phyloP scores from a whole-genome alignment of 2,888 invertebrate genomes.

The Parnassius smintheus region DNA sequence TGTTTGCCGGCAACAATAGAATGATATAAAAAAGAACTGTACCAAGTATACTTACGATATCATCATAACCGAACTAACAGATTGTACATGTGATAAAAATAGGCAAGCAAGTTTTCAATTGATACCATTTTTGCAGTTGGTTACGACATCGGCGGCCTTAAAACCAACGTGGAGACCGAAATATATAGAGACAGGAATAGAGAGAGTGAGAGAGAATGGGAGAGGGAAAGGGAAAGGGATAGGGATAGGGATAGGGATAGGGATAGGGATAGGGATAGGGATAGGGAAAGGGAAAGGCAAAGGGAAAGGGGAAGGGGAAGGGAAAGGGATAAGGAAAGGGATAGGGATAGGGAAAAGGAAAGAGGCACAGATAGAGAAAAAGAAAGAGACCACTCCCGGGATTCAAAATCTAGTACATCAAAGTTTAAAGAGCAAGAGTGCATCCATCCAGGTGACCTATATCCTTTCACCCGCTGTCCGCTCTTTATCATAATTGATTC shows the following conservation, averaged over 20 bases:
- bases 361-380: constrained; percentile 44
- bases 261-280: constrained; percentile 53
- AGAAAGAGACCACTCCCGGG: constrained; percentile 44
- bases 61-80: too few relatives aligned
- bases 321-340: constrained; percentile 36
- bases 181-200: constrained; percentile 60
- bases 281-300: constrained; percentile 47
- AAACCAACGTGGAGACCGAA: constrained; percentile 93
- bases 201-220: constrained; percentile 31
- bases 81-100: too few relatives aligned
- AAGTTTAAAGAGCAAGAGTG: constrained; percentile 85
- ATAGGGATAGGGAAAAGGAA: constrained; percentile 42
- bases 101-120: too few relatives aligned
- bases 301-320: constrained; percentile 31
- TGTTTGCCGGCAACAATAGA: too few relatives aligned
- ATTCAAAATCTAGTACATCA: constrained; percentile 15
- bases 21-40: too few relatives aligned
- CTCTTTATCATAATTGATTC: constrained; percentile 97
- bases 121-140: constrained; percentile 80
- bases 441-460: constrained; percentile 95
- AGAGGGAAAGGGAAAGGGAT: constrained; percentile 44
- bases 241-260: constrained; percentile 47
- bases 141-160: constrained; percentile 94
- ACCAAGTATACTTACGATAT: too few relatives aligned
- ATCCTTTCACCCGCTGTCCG: constrained; percentile 95